Evolutionary conservation across 2,888 invertebrate genomes (phyloP).

Genomic region (Heliconius aoede): DNA sequence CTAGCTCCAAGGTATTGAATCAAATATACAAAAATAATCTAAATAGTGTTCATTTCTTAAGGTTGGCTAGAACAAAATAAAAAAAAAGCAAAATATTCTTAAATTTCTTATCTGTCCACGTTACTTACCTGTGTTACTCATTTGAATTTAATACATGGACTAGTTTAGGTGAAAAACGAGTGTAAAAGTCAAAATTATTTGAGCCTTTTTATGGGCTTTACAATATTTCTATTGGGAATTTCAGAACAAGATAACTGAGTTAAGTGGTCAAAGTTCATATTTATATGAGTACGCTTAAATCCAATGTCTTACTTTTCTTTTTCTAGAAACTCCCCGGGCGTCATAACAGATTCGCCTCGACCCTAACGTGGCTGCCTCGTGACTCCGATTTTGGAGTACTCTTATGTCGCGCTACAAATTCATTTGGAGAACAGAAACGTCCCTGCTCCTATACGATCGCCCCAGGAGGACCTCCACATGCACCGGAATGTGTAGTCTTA

Average conservation of each 20-base stretch:
- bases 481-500: conserved; percentile 61
- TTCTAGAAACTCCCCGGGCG: conserved; percentile 63
- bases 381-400: conserved; percentile 58
- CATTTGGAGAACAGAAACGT: conserved; percentile 67
- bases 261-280: too few relatives aligned
- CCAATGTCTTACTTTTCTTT: background rate
- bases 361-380: conserved; percentile 65
- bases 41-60: background rate
- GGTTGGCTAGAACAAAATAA: too few relatives aligned
- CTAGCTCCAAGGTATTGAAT: conserved; percentile 60
- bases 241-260: background rate
- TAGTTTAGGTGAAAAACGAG: background rate
- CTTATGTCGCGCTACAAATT: conserved; percentile 66
- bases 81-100: too few relatives aligned
- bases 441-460: conserved; percentile 63
- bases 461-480: conserved; percentile 59
- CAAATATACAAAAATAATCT: background rate
- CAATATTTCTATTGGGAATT: background rate
- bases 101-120: too few relatives aligned
- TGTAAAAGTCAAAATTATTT: background rate
- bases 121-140: too few relatives aligned
- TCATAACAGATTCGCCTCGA: conserved; percentile 62
- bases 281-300: background rate
- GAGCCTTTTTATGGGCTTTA: too few relatives aligned
- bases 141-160: background rate